These are phyloP conservation scores for Otis tarda DNA, from an alignment of 2,113 vertebrate species.

Conservation along the genomic window DNA sequence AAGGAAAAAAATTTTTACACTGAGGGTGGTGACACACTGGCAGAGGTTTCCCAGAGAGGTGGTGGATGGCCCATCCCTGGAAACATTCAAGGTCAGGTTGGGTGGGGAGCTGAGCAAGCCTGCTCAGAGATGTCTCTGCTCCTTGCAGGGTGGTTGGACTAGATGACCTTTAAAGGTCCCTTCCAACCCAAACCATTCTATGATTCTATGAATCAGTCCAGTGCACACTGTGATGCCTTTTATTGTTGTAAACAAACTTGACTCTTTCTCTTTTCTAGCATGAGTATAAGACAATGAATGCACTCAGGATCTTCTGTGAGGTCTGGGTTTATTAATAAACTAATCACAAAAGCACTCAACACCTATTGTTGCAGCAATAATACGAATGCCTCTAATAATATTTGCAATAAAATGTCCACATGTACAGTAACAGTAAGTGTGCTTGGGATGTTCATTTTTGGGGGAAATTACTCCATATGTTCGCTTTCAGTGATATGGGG, in stretches of 20 bases:
- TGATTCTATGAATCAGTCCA: not conserved
- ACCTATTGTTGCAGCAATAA: not conserved
- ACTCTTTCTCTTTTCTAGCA: not conserved
- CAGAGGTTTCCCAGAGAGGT: too few relatives aligned
- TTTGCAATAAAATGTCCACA: not conserved
- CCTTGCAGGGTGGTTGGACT: too few relatives aligned
- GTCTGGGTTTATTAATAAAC: not conserved
- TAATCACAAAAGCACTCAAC: not conserved
- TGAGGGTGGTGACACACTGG: too few relatives aligned
- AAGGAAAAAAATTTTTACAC: too few relatives aligned
- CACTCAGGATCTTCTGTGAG: not conserved
- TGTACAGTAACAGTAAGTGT: not conserved
- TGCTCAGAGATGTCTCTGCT: too few relatives aligned
- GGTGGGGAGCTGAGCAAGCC: too few relatives aligned
- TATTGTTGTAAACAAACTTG: not conserved
- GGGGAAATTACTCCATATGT: not conserved
- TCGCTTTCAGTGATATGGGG: not conserved
- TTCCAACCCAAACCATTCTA: too few relatives aligned
- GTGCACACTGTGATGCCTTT: not conserved
- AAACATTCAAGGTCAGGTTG: too few relatives aligned
- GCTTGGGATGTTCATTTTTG: not conserved
- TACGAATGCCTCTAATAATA: not conserved
- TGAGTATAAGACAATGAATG: not conserved
- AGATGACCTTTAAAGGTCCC: too few relatives aligned
- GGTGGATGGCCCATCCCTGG: too few relatives aligned